Base-by-base conservation (phyloP, 1,140 invertebrate genomes). In the Maconellicoccus hirsutus region DNA sequence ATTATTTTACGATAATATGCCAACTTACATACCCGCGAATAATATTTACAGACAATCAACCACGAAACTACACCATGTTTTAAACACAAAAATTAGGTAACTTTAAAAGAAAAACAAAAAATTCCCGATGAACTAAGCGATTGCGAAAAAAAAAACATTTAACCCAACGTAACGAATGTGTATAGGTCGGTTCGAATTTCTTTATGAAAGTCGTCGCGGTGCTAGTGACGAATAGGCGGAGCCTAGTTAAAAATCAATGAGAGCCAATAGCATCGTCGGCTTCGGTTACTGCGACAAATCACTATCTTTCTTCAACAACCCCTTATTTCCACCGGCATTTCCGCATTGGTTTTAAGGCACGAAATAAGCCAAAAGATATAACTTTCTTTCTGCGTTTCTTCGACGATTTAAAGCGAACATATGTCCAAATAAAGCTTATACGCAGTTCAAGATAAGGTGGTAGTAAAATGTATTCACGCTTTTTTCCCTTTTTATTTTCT, bases 271-370 rank as follows among this genome's bases (percentile, higher is more conserved):
- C 61, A 66, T 25, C 61, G 61, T 66, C 61, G 61, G 61, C 25
- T 66, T 66, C 61, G 61, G 61, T 66, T 66, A 66, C 19, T 25
- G 61, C 61, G 61, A 66, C 61, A 66, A 66, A 66, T 66, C 61
- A 19, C 61, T 66, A 66, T 66, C 61, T 66, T 66, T 66, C 61
- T 66, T 66, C 61, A 66, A 66, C 61, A 66, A 66, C 61, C 61
- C 61, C 61, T 66, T 66, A 66, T 66, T 66, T 66, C 61, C 61
- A 66, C 61, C 61, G 61, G 61, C 61, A 66, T 66, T 66, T 66
- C 61, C 61, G 61, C 61, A 66, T 66, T 66, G 61, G 61, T 66
- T 66, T 66, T 66, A 66, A 66, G 25, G 61, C 61, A 66, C 61
- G 19, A 23, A 25, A 66, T 26, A 66, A 23, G 25, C 61, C 61